These are phyloP conservation scores for Neoascia interrupta DNA, from an alignment of 2,888 invertebrate genomes.

Conservation along the genomic window DNA sequence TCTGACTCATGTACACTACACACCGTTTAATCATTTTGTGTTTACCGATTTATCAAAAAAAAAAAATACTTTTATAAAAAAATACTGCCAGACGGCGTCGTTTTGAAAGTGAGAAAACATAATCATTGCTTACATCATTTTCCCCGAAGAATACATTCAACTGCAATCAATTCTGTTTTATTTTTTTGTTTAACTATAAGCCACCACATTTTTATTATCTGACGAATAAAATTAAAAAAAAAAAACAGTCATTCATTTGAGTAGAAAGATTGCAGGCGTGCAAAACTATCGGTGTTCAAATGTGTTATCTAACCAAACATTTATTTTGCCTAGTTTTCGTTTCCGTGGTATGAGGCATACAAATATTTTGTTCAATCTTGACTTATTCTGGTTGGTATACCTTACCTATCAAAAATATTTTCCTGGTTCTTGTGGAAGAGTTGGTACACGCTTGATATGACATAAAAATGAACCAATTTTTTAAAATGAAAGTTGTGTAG, in stretches of 20 bases:
- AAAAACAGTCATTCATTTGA: neutral
- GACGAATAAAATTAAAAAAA: constrained; percentile 21
- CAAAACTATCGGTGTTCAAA: constrained; percentile 1
- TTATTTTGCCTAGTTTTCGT: constrained; percentile 17
- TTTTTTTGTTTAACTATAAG: constrained; percentile 15
- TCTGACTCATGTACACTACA: constrained; percentile 36
- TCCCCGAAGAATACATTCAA: constrained; percentile 15
- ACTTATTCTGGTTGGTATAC: too few species aligned
- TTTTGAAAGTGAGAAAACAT: too few species aligned
- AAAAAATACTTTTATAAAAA: neutral
- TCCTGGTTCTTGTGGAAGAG: too few species aligned
- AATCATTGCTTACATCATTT: constrained; percentile 46
- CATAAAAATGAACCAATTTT: too few species aligned
- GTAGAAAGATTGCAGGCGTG: constrained; percentile 5
- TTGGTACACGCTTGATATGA: too few species aligned
- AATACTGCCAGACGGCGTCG: constrained; percentile 1
- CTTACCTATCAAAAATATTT: too few species aligned
- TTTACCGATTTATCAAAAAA: too few species aligned
- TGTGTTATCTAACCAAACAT: constrained; percentile 30
- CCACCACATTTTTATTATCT: constrained; percentile 31
- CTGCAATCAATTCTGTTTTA: constrained; percentile 21
- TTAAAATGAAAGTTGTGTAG: too few species aligned
- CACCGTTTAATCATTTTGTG: constrained; percentile 13
- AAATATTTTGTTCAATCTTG: too few species aligned
- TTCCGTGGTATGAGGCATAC: too few species aligned